Conservation (phyloP, 2,888 invertebrate species). For the Agonopterix subpropinquella region DNA sequence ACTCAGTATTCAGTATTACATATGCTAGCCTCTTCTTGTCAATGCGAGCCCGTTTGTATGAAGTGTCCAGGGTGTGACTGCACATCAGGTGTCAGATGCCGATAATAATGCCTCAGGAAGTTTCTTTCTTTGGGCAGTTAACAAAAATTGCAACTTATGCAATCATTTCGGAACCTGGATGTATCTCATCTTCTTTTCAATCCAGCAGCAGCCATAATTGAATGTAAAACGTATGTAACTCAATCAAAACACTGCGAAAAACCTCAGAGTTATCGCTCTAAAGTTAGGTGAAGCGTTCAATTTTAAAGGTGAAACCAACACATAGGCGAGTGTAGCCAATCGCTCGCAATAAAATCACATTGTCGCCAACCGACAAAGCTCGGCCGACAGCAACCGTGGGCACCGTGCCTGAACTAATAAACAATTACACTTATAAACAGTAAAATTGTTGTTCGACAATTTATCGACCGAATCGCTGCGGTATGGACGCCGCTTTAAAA, state of each 20-base stretch:
- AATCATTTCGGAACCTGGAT: too few relatives aligned
- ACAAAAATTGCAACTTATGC: too few relatives aligned
- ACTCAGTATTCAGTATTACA: too few relatives aligned
- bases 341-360: constrained; percentile 42
- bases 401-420: constrained; percentile 39
- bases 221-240: not conserved
- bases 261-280: not conserved
- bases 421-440: constrained; percentile 66
- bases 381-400: constrained; percentile 15
- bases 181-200: too few relatives aligned
- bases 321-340: constrained; percentile 45
- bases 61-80: too few relatives aligned
- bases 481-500: constrained; percentile 8
- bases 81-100: too few relatives aligned
- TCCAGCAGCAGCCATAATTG: too few relatives aligned
- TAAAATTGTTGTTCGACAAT: constrained; percentile 45
- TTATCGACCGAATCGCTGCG: constrained; percentile 50
- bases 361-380: constrained; percentile 53
- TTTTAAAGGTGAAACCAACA: constrained; percentile 19
- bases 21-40: too few relatives aligned
- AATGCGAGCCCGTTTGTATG: too few relatives aligned
- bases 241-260: not conserved
- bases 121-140: too few relatives aligned
- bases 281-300: constrained; percentile 26
- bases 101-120: too few relatives aligned